phyloP scores from a whole-genome alignment of 2,888 invertebrate genomes.

The Lepidocyrtinus sp. region DNA sequence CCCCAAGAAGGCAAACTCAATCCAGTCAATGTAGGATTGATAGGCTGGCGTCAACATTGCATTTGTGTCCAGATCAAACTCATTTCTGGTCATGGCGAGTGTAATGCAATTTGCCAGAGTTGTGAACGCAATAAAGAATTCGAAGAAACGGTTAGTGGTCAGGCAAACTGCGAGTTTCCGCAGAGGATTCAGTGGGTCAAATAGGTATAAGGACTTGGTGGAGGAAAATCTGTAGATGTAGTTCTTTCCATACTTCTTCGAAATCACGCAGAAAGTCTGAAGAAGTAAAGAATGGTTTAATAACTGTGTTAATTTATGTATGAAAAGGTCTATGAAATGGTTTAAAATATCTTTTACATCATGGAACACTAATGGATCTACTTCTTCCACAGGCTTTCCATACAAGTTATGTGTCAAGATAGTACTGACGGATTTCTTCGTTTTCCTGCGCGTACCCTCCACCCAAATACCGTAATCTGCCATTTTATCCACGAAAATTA shows the following conservation, averaged over 20 bases:
- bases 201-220: slow-evolving; percentile 91
- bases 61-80: neutral
- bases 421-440: too few species aligned
- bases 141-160: slow-evolving; percentile 97
- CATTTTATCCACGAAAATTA: too few species aligned
- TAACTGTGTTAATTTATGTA: too few species aligned
- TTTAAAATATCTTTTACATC: slow-evolving; percentile 83
- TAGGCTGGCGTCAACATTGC: slow-evolving; percentile 33
- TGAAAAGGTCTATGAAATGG: neutral
- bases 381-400: slow-evolving; percentile 93
- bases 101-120: slow-evolving; percentile 94
- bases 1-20: slow-evolving; percentile 85
- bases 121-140: slow-evolving; percentile 96
- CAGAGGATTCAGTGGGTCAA: slow-evolving; percentile 92
- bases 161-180: slow-evolving; percentile 91
- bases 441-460: too few species aligned
- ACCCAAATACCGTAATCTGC: too few species aligned
- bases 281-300: too few species aligned
- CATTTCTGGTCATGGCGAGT: neutral
- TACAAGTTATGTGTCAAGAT: slow-evolving; percentile 77
- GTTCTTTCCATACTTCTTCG: slow-evolving; percentile 94
- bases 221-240: slow-evolving; percentile 97
- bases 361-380: slow-evolving; percentile 95
- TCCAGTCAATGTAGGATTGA: slow-evolving; percentile 39
- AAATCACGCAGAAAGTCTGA: slow-evolving; percentile 97